phyloP scores from a whole-genome alignment of 2,113 vertebrate genomes.

The Pygathrix nemaeus region DNA sequence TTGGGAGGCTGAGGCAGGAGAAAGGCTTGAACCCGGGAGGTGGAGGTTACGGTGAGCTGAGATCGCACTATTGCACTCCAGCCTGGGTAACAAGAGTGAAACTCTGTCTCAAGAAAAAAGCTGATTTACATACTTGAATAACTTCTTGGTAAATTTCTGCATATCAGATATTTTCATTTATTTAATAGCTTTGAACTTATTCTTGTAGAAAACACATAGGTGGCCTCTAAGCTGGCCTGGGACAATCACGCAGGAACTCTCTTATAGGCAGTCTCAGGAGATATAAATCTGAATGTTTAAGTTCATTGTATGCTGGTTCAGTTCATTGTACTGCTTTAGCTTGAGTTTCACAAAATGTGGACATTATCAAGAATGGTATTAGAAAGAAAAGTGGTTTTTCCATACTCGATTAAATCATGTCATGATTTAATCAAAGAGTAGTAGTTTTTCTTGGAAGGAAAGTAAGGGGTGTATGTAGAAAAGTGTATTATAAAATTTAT shows the following conservation, averaged over 20 bases:
- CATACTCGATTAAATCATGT: background rate
- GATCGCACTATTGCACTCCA: too few species aligned
- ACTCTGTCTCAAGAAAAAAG: too few species aligned
- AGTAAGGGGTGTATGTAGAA: rapidly evolving
- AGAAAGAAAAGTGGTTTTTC: background rate
- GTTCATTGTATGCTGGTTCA: background rate
- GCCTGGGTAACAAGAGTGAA: too few species aligned
- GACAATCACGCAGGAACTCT: background rate
- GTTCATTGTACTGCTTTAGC: background rate
- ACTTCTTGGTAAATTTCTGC: background rate
- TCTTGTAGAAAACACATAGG: background rate
- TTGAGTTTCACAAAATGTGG: background rate
- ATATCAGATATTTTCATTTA: background rate
- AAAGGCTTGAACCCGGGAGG: too few species aligned
- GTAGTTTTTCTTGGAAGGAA: background rate
- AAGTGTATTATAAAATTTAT: background rate
- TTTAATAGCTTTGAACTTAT: background rate
- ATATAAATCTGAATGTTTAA: background rate
- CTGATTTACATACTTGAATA: background rate
- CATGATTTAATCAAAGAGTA: background rate
- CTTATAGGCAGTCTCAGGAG: background rate
- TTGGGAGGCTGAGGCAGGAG: too few species aligned
- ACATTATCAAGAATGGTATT: background rate
- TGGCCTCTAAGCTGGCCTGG: background rate
- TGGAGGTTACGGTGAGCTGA: too few species aligned